Conservation (phyloP, 2,797 vertebrate species). For the Anolis apletophallus region DNA sequence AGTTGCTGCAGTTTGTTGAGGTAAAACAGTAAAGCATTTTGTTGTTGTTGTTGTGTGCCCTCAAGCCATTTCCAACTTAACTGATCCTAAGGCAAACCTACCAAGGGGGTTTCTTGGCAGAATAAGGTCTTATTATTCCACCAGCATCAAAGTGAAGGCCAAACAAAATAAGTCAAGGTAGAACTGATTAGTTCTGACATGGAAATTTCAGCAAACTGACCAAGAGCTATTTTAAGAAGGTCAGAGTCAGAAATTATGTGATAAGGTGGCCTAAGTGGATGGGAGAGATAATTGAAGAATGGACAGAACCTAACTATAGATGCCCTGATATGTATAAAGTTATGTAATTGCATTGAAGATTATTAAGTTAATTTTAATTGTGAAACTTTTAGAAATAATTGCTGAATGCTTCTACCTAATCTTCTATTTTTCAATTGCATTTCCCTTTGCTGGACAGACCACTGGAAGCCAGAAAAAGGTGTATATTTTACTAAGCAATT, state of each 20-base stretch:
- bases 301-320: background rate
- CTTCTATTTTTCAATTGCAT: too few relatives aligned
- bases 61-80: too few relatives aligned
- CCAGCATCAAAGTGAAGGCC: background rate
- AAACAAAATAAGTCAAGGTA: background rate
- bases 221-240: background rate
- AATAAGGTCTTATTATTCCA: background rate
- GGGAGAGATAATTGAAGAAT: background rate
- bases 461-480: background rate
- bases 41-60: background rate
- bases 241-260: background rate
- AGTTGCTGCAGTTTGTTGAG: conserved; percentile 92
- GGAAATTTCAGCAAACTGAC: background rate
- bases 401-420: background rate
- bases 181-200: background rate
- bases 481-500: background rate
- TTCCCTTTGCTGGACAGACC: background rate
- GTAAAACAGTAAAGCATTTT: conserved; percentile 71
- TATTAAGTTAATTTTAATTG: background rate
- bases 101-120: too few relatives aligned
- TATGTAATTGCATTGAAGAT: background rate
- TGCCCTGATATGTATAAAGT: background rate
- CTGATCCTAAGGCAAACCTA: too few relatives aligned
- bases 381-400: background rate
- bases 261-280: background rate